Evolutionary conservation across 2,888 invertebrate species (phyloP), one percentile per base, ranked within the genome.

Genomic region (Zaprionus obscuricornis): DNA sequence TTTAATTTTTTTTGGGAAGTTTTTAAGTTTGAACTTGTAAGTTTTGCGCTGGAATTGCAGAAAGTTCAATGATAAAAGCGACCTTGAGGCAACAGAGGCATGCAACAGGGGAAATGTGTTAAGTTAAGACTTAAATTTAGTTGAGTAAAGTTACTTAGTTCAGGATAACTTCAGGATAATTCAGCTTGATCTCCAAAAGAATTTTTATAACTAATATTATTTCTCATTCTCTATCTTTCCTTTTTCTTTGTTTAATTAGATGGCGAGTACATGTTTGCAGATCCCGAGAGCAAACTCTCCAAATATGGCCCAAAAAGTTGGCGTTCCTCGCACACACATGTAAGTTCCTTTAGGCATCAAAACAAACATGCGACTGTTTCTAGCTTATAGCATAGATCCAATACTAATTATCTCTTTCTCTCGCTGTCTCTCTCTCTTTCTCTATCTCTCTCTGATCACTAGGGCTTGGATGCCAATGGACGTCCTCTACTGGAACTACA

Each of bases 271-370:
- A 93, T 97, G 89, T 98, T 98, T 92, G 95, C 97, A 91, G 97
- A 98, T 91, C 94, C 95, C 90, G 97, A 97, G 91, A 96, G 95
- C 92, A 98, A 98, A 92, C 93, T 98, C 88, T 96, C 96, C 89
- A 98, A 98, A 92, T 97, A 97, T 92, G 97, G 97, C 86, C 97
- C 97, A 88, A 98, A 98, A 92, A 96, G 96, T 91, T 98, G 98
- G 97, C 95, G 97, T 90, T 96, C 96, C 81, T 96, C 97, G 76
- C 96, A 96, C 91, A 96, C 96, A 88, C 96, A 96, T 92, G 96
- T 96, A 91, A 94, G 94, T 92, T 49, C 1, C 10, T 14, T n/a
- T n/a, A n/a, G n/a, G n/a, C 24, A 18, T 5, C 18, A 2, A 10
- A 31, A n/a, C 10, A 13, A 13, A 6, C 13, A 5, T 8, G 20